phyloP scores from a whole-genome alignment of 2,797 vertebrate species.

The Cirrhinus molitorella region DNA sequence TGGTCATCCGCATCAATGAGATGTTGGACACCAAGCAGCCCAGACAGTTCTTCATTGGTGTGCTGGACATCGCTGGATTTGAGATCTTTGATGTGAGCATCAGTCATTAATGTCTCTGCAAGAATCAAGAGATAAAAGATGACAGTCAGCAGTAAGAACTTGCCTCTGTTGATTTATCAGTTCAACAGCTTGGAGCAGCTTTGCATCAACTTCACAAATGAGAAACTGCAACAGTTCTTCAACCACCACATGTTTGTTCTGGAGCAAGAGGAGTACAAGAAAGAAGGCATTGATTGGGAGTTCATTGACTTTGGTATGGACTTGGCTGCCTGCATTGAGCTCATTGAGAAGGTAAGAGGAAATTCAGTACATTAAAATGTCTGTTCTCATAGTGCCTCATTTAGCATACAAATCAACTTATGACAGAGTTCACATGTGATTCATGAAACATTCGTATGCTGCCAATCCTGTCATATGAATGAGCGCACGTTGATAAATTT shows the following conservation, averaged over 20 bases:
- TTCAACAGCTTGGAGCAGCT: slow-evolving; percentile 65
- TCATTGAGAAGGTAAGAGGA: slow-evolving; percentile 66
- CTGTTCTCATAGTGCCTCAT: slow-evolving; percentile 33
- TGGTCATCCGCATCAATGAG: slow-evolving; percentile 86
- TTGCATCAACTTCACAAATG: slow-evolving; percentile 73
- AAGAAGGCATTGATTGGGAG: slow-evolving; percentile 70
- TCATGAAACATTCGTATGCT: too few relatives aligned
- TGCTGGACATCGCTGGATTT: slow-evolving; percentile 87
- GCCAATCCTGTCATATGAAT: too few relatives aligned
- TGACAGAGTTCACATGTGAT: too few relatives aligned
- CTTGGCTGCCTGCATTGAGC: slow-evolving; percentile 66
- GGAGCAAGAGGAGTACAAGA: slow-evolving; percentile 72
- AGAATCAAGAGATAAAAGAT: not conserved
- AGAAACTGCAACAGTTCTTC: slow-evolving; percentile 65
- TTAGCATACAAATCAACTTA: too few relatives aligned
- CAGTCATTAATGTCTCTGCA: too few relatives aligned
- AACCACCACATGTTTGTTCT: slow-evolving; percentile 72
- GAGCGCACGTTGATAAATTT: too few relatives aligned
- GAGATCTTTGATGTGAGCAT: slow-evolving; percentile 87
- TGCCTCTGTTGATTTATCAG: too few relatives aligned
- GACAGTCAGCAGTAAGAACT: too few relatives aligned
- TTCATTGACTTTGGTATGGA: slow-evolving; percentile 72
- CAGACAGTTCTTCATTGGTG: slow-evolving; percentile 84
- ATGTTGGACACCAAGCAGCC: slow-evolving; percentile 86
- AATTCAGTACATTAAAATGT: slow-evolving; percentile 38